Evolutionary conservation across 2,888 invertebrate genomes (phyloP).

Genomic region (Epinotia nisella): DNA sequence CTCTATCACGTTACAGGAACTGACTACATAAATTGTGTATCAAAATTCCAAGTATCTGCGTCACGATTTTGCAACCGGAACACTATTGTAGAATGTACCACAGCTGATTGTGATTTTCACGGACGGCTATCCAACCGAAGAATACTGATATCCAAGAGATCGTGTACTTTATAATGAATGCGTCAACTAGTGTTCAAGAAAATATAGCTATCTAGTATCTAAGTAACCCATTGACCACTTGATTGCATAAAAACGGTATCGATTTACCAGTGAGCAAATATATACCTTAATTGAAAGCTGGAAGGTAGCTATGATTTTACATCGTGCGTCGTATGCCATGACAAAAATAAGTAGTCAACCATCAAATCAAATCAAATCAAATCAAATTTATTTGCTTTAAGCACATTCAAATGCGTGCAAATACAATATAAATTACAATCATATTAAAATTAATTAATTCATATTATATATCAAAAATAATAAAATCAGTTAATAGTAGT

Average conservation of each 20-base stretch:
- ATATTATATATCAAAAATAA: too few relatives aligned
- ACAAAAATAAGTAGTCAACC: too few relatives aligned
- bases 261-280: not conserved
- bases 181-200: not conserved
- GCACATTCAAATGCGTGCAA: too few relatives aligned
- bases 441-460: too few relatives aligned
- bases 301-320: too few relatives aligned
- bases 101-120: not conserved
- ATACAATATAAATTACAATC: too few relatives aligned
- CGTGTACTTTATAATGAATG: not conserved
- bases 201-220: not conserved
- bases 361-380: too few relatives aligned
- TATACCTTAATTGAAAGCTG: too few relatives aligned
- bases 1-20: constrained; percentile 24
- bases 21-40: constrained; percentile 19
- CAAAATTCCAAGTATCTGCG: constrained; percentile 36
- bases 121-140: not conserved
- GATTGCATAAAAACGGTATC: not conserved
- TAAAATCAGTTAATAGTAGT: too few relatives aligned
- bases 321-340: too few relatives aligned
- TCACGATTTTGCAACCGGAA: constrained; percentile 47
- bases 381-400: too few relatives aligned
- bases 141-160: not conserved
- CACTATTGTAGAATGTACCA: constrained; percentile 24
- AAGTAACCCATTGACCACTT: not conserved